A percentile compares a stretch with the other conserved stretches of the same genome.
Conservation (phyloP, 2,888 invertebrate species). For the Orthosia incerta region DNA sequence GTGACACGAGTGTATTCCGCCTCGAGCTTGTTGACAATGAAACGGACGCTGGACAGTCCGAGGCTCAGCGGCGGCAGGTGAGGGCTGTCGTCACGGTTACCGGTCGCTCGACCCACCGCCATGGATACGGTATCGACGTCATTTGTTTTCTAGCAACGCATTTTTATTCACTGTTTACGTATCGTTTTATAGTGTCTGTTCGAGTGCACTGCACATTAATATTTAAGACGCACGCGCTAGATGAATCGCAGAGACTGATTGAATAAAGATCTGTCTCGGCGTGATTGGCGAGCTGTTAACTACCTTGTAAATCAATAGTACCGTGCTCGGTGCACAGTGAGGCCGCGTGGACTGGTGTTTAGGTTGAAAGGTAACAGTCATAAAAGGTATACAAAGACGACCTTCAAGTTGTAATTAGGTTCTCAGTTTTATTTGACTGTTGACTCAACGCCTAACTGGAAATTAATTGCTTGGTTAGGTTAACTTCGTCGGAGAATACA, state of each 20-base stretch:
- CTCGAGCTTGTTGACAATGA: constrained; percentile 89
- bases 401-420: constrained; percentile 58
- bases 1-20: constrained; percentile 82
- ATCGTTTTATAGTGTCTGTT: constrained; percentile 77
- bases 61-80: constrained; percentile 84
- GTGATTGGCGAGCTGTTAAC: constrained; percentile 69
- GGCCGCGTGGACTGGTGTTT: constrained; percentile 63
- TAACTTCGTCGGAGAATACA: constrained; percentile 42
- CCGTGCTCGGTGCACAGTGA: constrained; percentile 60
- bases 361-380: constrained; percentile 67
- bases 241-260: constrained; percentile 74
- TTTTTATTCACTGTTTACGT: constrained; percentile 73
- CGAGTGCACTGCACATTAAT: constrained; percentile 79
- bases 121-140: constrained; percentile 85
- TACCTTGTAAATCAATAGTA: constrained; percentile 74
- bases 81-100: constrained; percentile 87
- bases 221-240: constrained; percentile 76
- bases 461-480: constrained; percentile 50
- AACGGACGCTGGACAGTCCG: constrained; percentile 86
- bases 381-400: constrained; percentile 49
- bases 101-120: constrained; percentile 84
- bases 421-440: constrained; percentile 32
- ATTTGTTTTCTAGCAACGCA: constrained; percentile 73
- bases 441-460: constrained; percentile 18
- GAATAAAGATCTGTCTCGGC: constrained; percentile 74